A percentile compares a stretch with the other conserved stretches of the same genome.
Evolutionary conservation across 2,797 vertebrate species (phyloP).

Genomic region (Hylomyscus alleni): DNA sequence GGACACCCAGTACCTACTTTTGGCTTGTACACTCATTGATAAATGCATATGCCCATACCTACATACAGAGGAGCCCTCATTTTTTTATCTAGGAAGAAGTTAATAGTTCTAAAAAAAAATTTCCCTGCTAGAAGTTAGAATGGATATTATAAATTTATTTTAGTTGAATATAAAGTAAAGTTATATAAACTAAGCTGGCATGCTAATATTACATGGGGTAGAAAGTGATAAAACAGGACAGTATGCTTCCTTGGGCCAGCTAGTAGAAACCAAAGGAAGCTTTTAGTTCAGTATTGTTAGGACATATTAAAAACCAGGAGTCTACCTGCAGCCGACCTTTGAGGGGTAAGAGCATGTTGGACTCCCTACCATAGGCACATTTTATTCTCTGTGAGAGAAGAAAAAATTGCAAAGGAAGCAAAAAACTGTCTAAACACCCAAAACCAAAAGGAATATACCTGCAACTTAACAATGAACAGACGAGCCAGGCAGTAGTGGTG

Average conservation of each 20-base stretch:
- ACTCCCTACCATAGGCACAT: slow-evolving; percentile 80
- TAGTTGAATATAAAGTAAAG: neutral
- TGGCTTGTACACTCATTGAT: neutral
- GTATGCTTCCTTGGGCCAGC: neutral
- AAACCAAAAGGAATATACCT: slow-evolving; percentile 79
- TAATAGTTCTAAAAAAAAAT: slow-evolving; percentile 89
- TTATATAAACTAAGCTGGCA: neutral
- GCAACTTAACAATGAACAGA: slow-evolving; percentile 70
- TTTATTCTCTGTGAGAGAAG: slow-evolving; percentile 85
- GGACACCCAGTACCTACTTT: neutral
- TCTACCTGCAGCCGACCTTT: slow-evolving; percentile 83
- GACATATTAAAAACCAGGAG: slow-evolving; percentile 80
- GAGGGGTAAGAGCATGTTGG: slow-evolving; percentile 71
- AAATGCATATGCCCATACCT: neutral
- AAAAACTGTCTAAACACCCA: slow-evolving; percentile 19
- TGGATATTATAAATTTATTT: slow-evolving; percentile 80
- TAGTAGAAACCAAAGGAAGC: slow-evolving; percentile 77
- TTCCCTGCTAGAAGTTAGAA: slow-evolving; percentile 89
- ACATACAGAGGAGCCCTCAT: neutral
- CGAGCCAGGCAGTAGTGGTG: too few species aligned
- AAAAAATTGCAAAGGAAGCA: slow-evolving; percentile 52
- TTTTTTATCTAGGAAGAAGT: neutral
- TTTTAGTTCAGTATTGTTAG: slow-evolving; percentile 76
- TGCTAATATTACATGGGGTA: neutral
- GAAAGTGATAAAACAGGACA: neutral